Conservation (phyloP, 2,797 vertebrate genomes). For the Pogonophryne albipinna region DNA sequence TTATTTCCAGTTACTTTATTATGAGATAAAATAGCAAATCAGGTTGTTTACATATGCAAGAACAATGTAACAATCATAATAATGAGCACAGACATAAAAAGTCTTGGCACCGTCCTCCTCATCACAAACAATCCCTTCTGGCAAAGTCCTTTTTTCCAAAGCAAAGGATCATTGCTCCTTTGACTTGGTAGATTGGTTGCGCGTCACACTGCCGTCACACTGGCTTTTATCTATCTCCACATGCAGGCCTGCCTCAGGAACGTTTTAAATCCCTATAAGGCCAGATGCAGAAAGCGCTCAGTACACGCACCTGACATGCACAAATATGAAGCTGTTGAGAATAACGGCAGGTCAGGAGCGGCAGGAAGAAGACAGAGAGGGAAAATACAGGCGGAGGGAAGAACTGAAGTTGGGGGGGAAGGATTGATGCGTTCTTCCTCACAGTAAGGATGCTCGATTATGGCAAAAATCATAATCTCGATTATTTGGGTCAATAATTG, state of each 20-base stretch:
- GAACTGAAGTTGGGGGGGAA: not conserved
- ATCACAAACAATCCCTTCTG: slow-evolving; percentile 8
- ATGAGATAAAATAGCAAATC: not conserved
- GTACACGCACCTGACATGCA: slow-evolving; percentile 35
- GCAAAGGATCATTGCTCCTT: slow-evolving; percentile 50
- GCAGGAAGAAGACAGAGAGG: slow-evolving; percentile 3
- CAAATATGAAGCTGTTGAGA: slow-evolving; percentile 39
- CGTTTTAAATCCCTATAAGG: slow-evolving; percentile 51
- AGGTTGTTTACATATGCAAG: slow-evolving; percentile 9
- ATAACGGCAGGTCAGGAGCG: slow-evolving; percentile 50
- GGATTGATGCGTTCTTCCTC: slow-evolving; percentile 3
- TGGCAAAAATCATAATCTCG: too few species aligned
- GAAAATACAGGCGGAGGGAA: slow-evolving; percentile 14
- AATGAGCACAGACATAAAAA: slow-evolving; percentile 12
- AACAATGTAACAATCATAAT: slow-evolving; percentile 12
- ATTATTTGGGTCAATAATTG: too few species aligned
- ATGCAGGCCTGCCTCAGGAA: slow-evolving; percentile 54
- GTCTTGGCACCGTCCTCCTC: slow-evolving; percentile 10
- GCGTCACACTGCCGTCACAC: slow-evolving; percentile 57
- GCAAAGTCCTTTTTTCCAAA: slow-evolving; percentile 20
- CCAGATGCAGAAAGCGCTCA: slow-evolving; percentile 48
- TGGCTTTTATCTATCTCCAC: slow-evolving; percentile 58
- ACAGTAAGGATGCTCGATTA: too few species aligned
- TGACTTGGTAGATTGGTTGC: slow-evolving; percentile 57
- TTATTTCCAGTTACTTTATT: not conserved